Conservation (phyloP, 23 tunicate genomes). For the Trididemnum nubilum region DNA sequence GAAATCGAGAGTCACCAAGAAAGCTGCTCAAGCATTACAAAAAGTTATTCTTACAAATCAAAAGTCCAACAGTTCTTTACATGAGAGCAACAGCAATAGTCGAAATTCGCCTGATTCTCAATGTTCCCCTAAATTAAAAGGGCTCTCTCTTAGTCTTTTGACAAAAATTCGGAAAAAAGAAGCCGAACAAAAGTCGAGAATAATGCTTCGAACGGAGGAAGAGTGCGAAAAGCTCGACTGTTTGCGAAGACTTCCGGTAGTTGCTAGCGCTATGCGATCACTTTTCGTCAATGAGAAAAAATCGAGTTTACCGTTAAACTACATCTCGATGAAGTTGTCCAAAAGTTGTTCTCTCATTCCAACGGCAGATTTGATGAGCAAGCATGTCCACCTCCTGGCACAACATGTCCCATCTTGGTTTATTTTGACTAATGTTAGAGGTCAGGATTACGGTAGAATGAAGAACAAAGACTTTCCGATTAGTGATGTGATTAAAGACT, state of each 20-base stretch:
- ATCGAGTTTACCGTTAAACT: slow-evolving; percentile 51
- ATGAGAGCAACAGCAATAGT: not conserved
- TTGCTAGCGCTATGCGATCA: slow-evolving; percentile 64
- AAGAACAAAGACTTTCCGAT: slow-evolving; percentile 45
- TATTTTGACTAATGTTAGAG: not conserved
- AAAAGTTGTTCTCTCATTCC: slow-evolving; percentile 36
- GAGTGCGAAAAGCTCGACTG: slow-evolving; percentile 32
- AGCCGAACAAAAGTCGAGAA: slow-evolving; percentile 43
- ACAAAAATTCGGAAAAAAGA: slow-evolving; percentile 59
- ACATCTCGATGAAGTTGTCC: slow-evolving; percentile 32
- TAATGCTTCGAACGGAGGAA: slow-evolving; percentile 56
- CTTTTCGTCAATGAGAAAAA: slow-evolving; percentile 65
- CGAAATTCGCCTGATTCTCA: not conserved
- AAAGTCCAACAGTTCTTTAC: not conserved
- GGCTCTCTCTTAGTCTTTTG: not conserved
- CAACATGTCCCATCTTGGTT: slow-evolving; percentile 34
- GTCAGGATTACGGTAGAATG: slow-evolving; percentile 30
- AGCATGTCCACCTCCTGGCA: slow-evolving; percentile 31
- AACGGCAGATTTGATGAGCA: slow-evolving; percentile 45
- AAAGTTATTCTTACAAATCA: not conserved
- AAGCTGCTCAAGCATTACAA: slow-evolving; percentile 23
- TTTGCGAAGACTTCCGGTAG: slow-evolving; percentile 50
- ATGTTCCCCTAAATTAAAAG: not conserved
- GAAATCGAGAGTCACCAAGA: slow-evolving; percentile 75
- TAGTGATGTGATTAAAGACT: slow-evolving; percentile 22